Evolutionary conservation across 2,113 vertebrate species (phyloP).

Genomic region (Salvelinus namaycush): DNA sequence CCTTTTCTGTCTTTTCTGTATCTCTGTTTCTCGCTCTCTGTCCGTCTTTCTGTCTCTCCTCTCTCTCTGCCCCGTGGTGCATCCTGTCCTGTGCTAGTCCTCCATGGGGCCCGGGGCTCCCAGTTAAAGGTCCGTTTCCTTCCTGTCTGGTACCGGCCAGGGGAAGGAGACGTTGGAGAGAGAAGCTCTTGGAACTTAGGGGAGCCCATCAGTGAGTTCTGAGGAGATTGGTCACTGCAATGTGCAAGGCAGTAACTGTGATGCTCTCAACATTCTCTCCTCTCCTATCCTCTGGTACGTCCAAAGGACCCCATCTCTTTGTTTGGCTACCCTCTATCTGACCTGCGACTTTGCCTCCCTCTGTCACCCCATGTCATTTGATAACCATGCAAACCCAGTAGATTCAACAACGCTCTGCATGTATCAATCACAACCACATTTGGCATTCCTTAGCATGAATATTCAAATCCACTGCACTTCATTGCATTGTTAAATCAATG

Average conservation of each 20-base stretch:
- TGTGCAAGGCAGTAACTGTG: neutral
- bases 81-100: constrained; percentile 2
- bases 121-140: constrained; percentile 5
- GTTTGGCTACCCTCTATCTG: constrained; percentile 14
- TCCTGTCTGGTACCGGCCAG: constrained; percentile 10
- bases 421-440: neutral
- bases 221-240: constrained; percentile 5
- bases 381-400: neutral
- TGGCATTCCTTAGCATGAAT: neutral
- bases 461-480: neutral
- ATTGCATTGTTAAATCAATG: constrained; percentile 2
- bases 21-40: neutral
- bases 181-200: neutral
- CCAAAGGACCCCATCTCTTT: constrained; percentile 1
- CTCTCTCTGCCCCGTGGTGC: neutral
- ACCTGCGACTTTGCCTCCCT: neutral
- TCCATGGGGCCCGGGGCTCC: constrained; percentile 20
- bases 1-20: neutral
- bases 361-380: neutral
- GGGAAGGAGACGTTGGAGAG: constrained; percentile 17
- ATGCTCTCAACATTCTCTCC: neutral
- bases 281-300: constrained; percentile 10
- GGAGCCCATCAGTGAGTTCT: constrained; percentile 19
- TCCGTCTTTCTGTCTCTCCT: neutral
- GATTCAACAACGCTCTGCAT: neutral